A percentile compares a stretch with the other conserved stretches of the same genome.
These are phyloP conservation scores for Archips xylosteana DNA, from an alignment of 2,888 invertebrate genomes.

Conservation along the genomic window DNA sequence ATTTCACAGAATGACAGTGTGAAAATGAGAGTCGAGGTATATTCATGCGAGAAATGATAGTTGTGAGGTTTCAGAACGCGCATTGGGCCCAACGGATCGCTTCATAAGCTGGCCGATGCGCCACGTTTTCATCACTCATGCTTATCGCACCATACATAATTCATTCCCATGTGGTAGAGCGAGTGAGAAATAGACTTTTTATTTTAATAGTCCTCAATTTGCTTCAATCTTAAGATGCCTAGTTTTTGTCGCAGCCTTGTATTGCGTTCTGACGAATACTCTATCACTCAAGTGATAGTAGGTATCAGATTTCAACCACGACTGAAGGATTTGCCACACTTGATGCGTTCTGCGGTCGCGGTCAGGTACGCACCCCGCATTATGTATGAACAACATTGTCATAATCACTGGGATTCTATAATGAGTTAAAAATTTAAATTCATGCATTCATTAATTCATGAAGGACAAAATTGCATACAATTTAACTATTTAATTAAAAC, in stretches of 20 bases:
- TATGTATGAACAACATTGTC: too few species aligned
- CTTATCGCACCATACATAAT: constrained; percentile 27
- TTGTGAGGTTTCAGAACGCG: constrained; percentile 47
- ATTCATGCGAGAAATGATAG: constrained; percentile 17
- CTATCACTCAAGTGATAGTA: too few species aligned
- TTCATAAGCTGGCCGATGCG: constrained; percentile 38
- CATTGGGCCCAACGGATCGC: constrained; percentile 59
- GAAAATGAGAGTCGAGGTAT: not conserved
- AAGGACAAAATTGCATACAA: too few species aligned
- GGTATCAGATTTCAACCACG: too few species aligned
- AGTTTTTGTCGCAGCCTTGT: not conserved
- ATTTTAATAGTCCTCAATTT: not conserved
- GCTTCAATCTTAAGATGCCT: not conserved
- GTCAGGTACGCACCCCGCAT: too few species aligned
- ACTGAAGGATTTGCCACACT: too few species aligned
- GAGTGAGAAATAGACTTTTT: constrained; percentile 3
- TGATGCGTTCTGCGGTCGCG: too few species aligned
- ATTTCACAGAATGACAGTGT: too few species aligned
- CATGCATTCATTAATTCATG: too few species aligned
- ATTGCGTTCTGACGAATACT: not conserved
- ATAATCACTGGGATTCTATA: too few species aligned
- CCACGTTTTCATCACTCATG: constrained; percentile 29
- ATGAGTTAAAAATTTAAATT: too few species aligned
- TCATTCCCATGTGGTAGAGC: constrained; percentile 8
- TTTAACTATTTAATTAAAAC: too few species aligned